Base-by-base conservation (phyloP, 2,113 vertebrate species). In the Acinonyx jubatus region DNA sequence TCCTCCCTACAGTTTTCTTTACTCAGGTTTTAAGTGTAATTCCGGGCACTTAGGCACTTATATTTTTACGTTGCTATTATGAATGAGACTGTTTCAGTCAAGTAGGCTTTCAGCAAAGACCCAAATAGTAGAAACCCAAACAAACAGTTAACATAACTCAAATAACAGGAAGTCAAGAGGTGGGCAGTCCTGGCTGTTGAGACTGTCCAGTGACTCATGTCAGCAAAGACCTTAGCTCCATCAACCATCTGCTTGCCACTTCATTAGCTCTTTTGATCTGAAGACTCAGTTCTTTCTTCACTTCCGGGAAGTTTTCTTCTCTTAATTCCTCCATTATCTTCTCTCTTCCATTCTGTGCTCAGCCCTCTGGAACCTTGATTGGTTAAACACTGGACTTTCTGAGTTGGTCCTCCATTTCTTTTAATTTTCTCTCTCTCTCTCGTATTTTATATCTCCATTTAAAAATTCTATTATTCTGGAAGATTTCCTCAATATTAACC, bases 391-490 rank as follows among this genome's bases (percentile, higher is more conserved):
- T 74, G 52, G 45, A 25, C 14, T 14, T 78, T 92, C 48, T 89
- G 29, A 89, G 76, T 45, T 84, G 10, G 33, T 50, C 38, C 0
- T 73, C 69, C 21, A n/a, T 57, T 15, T 73, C 33, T 78, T 93
- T 27, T 48, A 11, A 68, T 16, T 50, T 45, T 88, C 88, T 97
- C 36, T n/a, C 36, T n/a, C 36, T n/a, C 48, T 74, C 41, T 81
- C 50, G 52, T 63, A 81, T 71, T 91, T 96, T 86, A 74, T 14
- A 89, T 33, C 36, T 96, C n/a, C 7, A 36, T 87, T 83, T 94
- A 36, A 31, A 12, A 93, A 76, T 80, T 92, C 31, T 94, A 21
- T 95, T 95, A 8, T 57, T 89, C 38, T 83, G 1, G 9, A 65
- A 74, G 63, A 89, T 78, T 57, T 81, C 4, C 79, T 93, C 52